Conservation (phyloP, 2,888 invertebrate genomes). For the Orthonychiurus folsomi region DNA sequence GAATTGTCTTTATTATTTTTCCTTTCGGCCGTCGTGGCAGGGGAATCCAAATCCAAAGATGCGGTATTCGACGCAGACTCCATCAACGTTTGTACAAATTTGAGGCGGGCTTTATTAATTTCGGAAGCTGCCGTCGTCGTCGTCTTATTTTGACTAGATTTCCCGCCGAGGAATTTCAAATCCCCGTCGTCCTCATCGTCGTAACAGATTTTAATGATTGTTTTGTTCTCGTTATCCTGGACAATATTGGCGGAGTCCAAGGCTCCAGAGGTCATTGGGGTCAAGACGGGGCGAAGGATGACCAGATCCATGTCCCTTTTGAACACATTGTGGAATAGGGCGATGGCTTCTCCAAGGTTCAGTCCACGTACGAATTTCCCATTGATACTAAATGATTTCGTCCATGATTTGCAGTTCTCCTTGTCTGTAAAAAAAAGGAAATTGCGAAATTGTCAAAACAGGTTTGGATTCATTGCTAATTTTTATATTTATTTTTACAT, state of each 20-base stretch:
- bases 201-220: slow-evolving; percentile 39
- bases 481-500: too few relatives aligned
- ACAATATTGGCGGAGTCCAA: slow-evolving; percentile 16
- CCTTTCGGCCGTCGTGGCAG: slow-evolving; percentile 15
- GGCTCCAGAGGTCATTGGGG: slow-evolving; percentile 4
- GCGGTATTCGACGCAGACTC: slow-evolving; percentile 35
- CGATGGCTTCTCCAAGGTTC: slow-evolving; percentile 54
- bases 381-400: slow-evolving; percentile 81
- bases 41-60: slow-evolving; percentile 30
- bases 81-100: slow-evolving; percentile 38
- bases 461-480: too few relatives aligned
- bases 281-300: slow-evolving; percentile 21
- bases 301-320: slow-evolving; percentile 38
- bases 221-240: slow-evolving; percentile 35
- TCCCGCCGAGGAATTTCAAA: not conserved
- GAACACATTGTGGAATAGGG: slow-evolving; percentile 41
- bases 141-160: slow-evolving; percentile 15
- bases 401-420: slow-evolving; percentile 72
- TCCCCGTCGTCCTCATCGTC: slow-evolving; percentile 9
- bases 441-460: too few relatives aligned
- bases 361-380: slow-evolving; percentile 68
- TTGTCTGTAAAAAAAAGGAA: slow-evolving; percentile 52
- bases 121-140: slow-evolving; percentile 14
- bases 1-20: slow-evolving; percentile 28
- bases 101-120: slow-evolving; percentile 34